A percentile compares a stretch with the other conserved stretches of the same genome.
phyloP scores from a whole-genome alignment of 2,888 invertebrate genomes.

The Carpatolechia fugitivella region DNA sequence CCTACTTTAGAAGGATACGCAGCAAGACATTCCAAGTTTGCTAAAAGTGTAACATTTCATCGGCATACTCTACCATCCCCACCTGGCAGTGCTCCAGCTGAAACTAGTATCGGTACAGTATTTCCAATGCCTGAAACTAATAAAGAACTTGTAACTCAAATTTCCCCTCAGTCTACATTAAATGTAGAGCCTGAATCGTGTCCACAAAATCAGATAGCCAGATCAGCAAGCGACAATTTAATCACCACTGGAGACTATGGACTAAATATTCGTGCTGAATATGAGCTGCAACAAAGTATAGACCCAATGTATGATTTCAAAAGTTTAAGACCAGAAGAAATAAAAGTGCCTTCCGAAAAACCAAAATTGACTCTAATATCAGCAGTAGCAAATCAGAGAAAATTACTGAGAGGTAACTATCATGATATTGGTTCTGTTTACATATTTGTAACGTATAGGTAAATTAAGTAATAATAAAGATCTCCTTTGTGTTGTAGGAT shows the following conservation, averaged over 20 bases:
- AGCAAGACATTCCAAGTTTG: constrained; percentile 91
- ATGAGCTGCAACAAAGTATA: constrained; percentile 48
- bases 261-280: constrained; percentile 51
- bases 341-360: constrained; percentile 76
- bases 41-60: constrained; percentile 94
- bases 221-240: constrained; percentile 31
- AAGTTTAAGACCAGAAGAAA: constrained; percentile 71
- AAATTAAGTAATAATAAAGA: background rate
- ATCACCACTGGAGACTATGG: constrained; percentile 36
- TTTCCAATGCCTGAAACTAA: constrained; percentile 58
- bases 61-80: constrained; percentile 90
- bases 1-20: constrained; percentile 94
- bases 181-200: constrained; percentile 31
- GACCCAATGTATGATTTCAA: constrained; percentile 61
- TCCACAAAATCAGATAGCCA: constrained; percentile 39
- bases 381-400: constrained; percentile 80
- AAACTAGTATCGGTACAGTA: constrained; percentile 46
- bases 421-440: background rate
- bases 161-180: constrained; percentile 28
- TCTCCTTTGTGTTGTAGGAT: constrained; percentile 64
- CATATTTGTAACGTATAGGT: background rate
- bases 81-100: constrained; percentile 76
- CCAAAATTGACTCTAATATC: constrained; percentile 78
- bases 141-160: constrained; percentile 32
- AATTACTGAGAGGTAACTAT: constrained; percentile 74